These are phyloP conservation scores for Ligdia adustata DNA, from an alignment of 2,888 invertebrate genomes.

Conservation along the genomic window DNA sequence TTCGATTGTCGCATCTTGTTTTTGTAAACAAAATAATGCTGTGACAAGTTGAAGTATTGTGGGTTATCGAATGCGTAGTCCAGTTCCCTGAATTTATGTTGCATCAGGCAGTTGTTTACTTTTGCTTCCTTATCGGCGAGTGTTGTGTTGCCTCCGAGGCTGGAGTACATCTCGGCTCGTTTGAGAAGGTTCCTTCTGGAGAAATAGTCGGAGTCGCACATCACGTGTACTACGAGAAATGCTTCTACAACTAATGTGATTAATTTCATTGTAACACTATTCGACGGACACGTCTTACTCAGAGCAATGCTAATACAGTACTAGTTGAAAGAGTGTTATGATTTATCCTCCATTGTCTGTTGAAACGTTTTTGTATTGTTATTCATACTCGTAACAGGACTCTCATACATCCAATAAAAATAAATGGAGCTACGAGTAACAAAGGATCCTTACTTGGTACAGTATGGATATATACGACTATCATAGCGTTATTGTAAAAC, in stretches of 20 bases:
- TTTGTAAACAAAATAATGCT: conserved; percentile 86
- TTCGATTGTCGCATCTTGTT: conserved; percentile 83
- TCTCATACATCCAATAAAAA: no score
- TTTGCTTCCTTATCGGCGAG: conserved; percentile 75
- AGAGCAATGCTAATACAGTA: not conserved
- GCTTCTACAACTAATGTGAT: conserved; percentile 4
- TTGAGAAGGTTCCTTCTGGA: conserved; percentile 69
- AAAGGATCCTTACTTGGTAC: no score
- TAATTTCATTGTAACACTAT: conserved; percentile 10
- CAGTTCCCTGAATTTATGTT: conserved; percentile 80
- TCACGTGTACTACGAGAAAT: conserved; percentile 1
- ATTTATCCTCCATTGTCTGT: no score
- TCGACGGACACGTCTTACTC: conserved; percentile 4
- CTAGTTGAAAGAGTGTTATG: no score
- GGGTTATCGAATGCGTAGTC: conserved; percentile 81
- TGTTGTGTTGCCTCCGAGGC: conserved; percentile 78
- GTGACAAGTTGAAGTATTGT: conserved; percentile 85
- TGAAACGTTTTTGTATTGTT: no score
- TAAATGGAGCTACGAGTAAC: no score
- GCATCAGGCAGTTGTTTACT: conserved; percentile 85
- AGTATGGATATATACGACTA: no score
- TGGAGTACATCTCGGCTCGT: conserved; percentile 67
- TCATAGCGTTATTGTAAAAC: no score
- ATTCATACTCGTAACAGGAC: no score
- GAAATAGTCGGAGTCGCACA: conserved; percentile 52